Conservation (phyloP, 1,140 invertebrate genomes). For the Drosophila carrolli region DNA sequence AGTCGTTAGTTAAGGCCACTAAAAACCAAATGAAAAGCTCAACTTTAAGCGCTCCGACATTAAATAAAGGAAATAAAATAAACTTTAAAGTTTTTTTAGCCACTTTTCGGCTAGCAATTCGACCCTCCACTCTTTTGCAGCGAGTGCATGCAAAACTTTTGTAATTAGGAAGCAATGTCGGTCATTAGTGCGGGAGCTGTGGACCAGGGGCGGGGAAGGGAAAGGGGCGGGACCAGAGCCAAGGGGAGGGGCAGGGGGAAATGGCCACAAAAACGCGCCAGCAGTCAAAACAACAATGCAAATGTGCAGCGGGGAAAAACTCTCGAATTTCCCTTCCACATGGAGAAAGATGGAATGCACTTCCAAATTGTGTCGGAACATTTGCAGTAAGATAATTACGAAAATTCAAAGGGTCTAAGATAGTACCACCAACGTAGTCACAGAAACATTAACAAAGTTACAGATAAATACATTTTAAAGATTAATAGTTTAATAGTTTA, state of each 20-base stretch:
- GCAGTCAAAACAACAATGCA: conserved; percentile 79
- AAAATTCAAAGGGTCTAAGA: neutral
- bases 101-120: conserved; percentile 26
- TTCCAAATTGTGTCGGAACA: conserved; percentile 3
- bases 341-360: conserved; percentile 37
- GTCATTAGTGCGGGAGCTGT: conserved; percentile 61
- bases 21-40: conserved; percentile 49
- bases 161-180: conserved; percentile 82
- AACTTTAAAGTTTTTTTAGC: conserved; percentile 59
- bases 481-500: no score
- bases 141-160: conserved; percentile 79
- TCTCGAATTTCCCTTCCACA: conserved; percentile 1
- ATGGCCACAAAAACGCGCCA: conserved; percentile 63
- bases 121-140: conserved; percentile 27
- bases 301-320: conserved; percentile 53
- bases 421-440: neutral
- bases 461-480: neutral
- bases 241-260: neutral
- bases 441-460: neutral
- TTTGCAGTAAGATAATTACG: conserved; percentile 21
- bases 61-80: conserved; percentile 79
- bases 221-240: neutral
- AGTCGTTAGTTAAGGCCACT: conserved; percentile 62
- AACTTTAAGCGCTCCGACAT: conserved; percentile 66
- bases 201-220: neutral